Percentiles rank a stretch among this genome's conserved stretches.
These are phyloP conservation scores for Crocuta crocuta DNA, from an alignment of 2,113 vertebrate species.

Conservation along the genomic window DNA sequence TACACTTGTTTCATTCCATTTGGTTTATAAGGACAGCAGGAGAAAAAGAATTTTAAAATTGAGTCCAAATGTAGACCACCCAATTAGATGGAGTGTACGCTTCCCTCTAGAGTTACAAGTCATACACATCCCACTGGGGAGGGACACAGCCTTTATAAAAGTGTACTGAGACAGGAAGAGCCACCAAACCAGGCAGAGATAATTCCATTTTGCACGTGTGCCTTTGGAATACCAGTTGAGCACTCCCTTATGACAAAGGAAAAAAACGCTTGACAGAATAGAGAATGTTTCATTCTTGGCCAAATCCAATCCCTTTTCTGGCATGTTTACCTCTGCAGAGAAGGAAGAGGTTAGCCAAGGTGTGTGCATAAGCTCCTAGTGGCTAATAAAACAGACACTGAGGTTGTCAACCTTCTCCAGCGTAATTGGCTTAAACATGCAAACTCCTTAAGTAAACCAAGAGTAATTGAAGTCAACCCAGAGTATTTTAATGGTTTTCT, in stretches of 20 bases:
- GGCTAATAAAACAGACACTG: slow-evolving; percentile 62
- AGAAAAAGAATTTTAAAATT: slow-evolving; percentile 48
- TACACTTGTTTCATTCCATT: slow-evolving; percentile 22
- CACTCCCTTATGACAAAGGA: slow-evolving; percentile 32
- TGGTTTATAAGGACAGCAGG: slow-evolving; percentile 11
- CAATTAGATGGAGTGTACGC: neutral
- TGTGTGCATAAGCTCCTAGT: slow-evolving; percentile 27
- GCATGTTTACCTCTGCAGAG: slow-evolving; percentile 35
- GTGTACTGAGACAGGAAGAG: neutral
- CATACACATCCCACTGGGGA: neutral
- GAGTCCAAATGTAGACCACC: slow-evolving; percentile 63
- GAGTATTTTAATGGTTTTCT: neutral
- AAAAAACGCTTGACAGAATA: slow-evolving; percentile 13
- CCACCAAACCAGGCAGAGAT: neutral
- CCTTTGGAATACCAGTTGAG: neutral
- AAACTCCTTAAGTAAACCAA: slow-evolving; percentile 31
- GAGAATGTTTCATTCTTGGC: slow-evolving; percentile 68
- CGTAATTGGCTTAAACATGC: slow-evolving; percentile 12
- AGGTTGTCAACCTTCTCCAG: neutral
- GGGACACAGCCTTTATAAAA: neutral
- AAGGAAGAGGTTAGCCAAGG: slow-evolving; percentile 70
- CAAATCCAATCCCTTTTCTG: slow-evolving; percentile 63
- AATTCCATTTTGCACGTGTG: neutral
- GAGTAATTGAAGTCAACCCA: neutral
- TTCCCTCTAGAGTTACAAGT: neutral